Evolutionary conservation across 2,797 vertebrate species (phyloP).

Genomic region (Artibeus lituratus): DNA sequence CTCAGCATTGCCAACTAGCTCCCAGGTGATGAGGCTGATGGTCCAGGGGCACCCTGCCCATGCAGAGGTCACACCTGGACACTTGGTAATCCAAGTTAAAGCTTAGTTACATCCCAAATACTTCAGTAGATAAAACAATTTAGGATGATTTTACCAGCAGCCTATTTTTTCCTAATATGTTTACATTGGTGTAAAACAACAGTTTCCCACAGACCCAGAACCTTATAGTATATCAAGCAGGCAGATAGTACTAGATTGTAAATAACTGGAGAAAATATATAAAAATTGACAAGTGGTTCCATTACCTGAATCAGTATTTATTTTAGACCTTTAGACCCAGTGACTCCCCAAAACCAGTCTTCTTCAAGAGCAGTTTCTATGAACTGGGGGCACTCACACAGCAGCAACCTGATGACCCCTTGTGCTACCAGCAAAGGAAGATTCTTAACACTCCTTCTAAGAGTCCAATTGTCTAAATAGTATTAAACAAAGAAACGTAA

Average conservation of each 20-base stretch:
- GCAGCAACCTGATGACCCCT: not conserved
- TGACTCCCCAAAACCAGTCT: not conserved
- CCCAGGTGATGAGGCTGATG: not conserved
- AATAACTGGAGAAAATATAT: not conserved
- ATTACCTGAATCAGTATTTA: not conserved
- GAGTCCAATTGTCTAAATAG: not conserved
- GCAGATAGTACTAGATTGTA: not conserved
- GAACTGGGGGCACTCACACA: not conserved
- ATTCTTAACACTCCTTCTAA: not conserved
- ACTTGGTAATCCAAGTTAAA: not conserved
- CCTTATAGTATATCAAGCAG: not conserved
- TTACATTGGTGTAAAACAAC: not conserved
- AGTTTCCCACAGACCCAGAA: not conserved
- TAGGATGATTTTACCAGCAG: not conserved
- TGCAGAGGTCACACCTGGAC: not conserved
- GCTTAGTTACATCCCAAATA: not conserved
- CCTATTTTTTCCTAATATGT: not conserved
- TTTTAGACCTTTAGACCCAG: not conserved
- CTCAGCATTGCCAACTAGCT: not conserved
- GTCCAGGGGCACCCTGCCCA: not conserved
- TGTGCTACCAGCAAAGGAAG: not conserved
- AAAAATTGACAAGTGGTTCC: not conserved
- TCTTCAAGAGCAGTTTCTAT: not conserved
- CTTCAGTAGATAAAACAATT: not conserved
- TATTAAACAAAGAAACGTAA: not conserved